These are phyloP conservation scores for Deilephila porcellus DNA, from an alignment of 2,888 invertebrate species.

Conservation along the genomic window DNA sequence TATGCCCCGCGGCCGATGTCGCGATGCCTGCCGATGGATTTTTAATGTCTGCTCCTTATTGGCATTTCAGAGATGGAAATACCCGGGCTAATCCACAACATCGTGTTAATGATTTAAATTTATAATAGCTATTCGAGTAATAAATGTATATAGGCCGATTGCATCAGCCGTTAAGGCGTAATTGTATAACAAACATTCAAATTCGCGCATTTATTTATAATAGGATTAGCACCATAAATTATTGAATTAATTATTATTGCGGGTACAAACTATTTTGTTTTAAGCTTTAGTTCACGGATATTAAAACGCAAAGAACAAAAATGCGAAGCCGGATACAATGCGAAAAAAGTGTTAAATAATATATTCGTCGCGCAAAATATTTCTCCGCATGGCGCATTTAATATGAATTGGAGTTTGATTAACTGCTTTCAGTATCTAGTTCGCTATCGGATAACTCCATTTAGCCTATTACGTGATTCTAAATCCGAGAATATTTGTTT, in stretches of 20 bases:
- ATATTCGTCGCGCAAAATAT: conserved; percentile 6
- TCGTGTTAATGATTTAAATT: neutral
- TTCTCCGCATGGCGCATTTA: conserved; percentile 9
- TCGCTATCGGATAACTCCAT: conserved; percentile 11
- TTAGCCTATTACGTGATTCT: conserved; percentile 8
- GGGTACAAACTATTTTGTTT: neutral
- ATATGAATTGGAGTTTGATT: conserved; percentile 21
- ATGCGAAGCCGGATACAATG: neutral
- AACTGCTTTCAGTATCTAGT: conserved; percentile 24
- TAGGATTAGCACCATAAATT: conserved; percentile 1
- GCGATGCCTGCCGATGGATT: neutral
- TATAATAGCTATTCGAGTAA: neutral
- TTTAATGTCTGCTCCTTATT: conserved; percentile 1
- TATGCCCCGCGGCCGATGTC: neutral
- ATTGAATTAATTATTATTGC: conserved; percentile 3
- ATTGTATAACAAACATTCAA: conserved; percentile 6
- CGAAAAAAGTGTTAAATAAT: neutral
- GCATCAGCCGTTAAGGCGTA: neutral
- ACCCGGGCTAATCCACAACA: neutral
- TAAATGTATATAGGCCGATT: neutral
- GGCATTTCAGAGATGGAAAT: neutral
- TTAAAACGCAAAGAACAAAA: neutral
- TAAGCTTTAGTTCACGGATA: neutral
- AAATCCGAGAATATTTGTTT: conserved; percentile 5
- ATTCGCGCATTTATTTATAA: conserved; percentile 6